Conservation (phyloP, 2,797 vertebrate genomes). For the Neosilurus hyrtlii region DNA sequence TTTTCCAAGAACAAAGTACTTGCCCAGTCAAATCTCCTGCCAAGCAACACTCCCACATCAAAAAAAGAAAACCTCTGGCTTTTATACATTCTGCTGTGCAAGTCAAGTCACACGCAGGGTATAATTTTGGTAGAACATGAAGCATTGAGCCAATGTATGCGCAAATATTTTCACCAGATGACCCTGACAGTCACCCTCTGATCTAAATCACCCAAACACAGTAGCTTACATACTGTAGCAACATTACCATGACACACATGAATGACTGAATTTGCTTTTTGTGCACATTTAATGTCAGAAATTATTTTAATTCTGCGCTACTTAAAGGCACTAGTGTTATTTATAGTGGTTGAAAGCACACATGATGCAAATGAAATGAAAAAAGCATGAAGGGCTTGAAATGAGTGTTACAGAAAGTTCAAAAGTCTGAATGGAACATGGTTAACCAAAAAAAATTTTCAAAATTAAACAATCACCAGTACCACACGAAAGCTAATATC, state of each 20-base stretch:
- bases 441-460: slow-evolving; percentile 4
- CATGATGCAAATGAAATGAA: neutral
- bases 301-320: neutral
- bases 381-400: slow-evolving; percentile 8
- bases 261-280: neutral
- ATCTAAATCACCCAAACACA: slow-evolving; percentile 2
- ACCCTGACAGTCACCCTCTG: slow-evolving; percentile 22
- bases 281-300: neutral
- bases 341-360: neutral
- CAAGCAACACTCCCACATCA: slow-evolving; percentile 49
- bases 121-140: slow-evolving; percentile 43
- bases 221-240: neutral
- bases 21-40: slow-evolving; percentile 32
- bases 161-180: neutral
- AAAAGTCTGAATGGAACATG: neutral
- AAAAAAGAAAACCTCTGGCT: slow-evolving; percentile 14
- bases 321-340: neutral
- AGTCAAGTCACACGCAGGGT: slow-evolving; percentile 25
- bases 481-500: slow-evolving; percentile 5
- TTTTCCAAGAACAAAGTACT: slow-evolving; percentile 17
- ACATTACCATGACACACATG: neutral
- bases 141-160: neutral
- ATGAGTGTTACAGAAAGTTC: neutral
- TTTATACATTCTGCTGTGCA: slow-evolving; percentile 9
- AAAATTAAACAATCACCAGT: too few relatives aligned